These are phyloP conservation scores for Halisarca cf. caerulea DNA, from an alignment of 37 sponge, comb jelly and placozoan genomes.

Conservation along the genomic window DNA sequence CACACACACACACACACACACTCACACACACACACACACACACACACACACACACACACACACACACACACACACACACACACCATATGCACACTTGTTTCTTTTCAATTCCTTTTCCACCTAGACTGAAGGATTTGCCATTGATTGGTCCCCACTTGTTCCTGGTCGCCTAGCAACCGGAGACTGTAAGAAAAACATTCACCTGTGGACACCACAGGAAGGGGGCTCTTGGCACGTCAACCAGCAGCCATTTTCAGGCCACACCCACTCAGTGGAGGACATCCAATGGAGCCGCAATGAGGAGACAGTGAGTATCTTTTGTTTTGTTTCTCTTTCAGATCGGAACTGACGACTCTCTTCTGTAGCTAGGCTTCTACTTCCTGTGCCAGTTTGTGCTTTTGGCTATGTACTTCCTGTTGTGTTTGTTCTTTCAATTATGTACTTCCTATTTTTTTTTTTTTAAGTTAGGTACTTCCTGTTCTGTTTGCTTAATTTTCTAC, in stretches of 20 bases:
- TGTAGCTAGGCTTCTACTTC: too few species aligned
- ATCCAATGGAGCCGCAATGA: slow-evolving; percentile 99
- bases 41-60: too few species aligned
- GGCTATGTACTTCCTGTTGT: too few species aligned
- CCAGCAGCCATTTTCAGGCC: slow-evolving; percentile 78
- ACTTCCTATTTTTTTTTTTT: neutral
- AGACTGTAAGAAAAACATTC: slow-evolving; percentile 85
- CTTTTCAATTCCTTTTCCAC: neutral
- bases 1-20: too few species aligned
- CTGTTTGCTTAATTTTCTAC: too few species aligned
- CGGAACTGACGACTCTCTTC: too few species aligned
- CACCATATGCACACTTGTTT: neutral
- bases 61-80: neutral
- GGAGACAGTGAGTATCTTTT: slow-evolving; percentile 82
- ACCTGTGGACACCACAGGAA: slow-evolving; percentile 84
- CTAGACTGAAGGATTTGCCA: slow-evolving; percentile 90
- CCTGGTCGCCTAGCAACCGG: slow-evolving; percentile 89
- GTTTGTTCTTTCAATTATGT: neutral
- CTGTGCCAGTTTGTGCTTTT: too few species aligned
- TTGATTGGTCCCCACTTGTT: slow-evolving; percentile 93
- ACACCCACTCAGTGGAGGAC: slow-evolving; percentile 92
- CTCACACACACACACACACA: too few species aligned
- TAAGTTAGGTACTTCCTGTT: too few species aligned
- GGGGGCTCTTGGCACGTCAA: slow-evolving; percentile 81
- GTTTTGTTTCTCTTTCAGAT: too few species aligned